Evolutionary conservation across 1,140 invertebrate species (phyloP), one percentile per base, ranked within the genome.

Genomic region (Zaprionus kolodkinae): DNA sequence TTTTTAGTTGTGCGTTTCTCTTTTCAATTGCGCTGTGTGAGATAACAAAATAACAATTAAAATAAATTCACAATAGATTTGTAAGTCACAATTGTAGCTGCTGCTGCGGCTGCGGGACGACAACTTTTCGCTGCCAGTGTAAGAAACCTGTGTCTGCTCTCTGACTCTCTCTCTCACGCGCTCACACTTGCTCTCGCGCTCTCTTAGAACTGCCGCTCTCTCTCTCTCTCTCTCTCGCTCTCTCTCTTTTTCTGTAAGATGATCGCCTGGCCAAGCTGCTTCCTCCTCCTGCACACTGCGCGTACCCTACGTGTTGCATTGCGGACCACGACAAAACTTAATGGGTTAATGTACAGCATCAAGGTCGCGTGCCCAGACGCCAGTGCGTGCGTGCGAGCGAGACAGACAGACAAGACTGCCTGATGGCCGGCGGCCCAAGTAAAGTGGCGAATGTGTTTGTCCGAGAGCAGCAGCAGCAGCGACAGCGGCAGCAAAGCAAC

Each of bases 311-410:
- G 40, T 27, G 38, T n/a, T 76, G 63, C 63, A 72, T 60, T 76
- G 59, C 36, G 54, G 54, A 55, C 64, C 77, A 67, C 65, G 56
- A 72, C 64, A 81, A 76, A 79, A 75, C 80, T 88, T 83, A 88
- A 88, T 88, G 85, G 85, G 85, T 88, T 88, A 88, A 88, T 88
- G 85, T 89, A 84, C 85, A 88, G 72, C 81, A 85, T 85, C 85
- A 88, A 88, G 85, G 85, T 88, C 85, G 81, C 66, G 72, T 50
- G 72, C 73, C 75, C 74, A 83, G 78, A 68, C 83, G 71, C 61
- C 76, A 60, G 66, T 57, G 33, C 40, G 52, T 63, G 63, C 27
- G 36, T 30, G 50, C 15, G 13, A 56, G 48, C n/a, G 43, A 50
- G 17, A 30, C n/a, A 52, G 67, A 35, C 33, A 35, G 33, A 30